phyloP scores from a whole-genome alignment of 2,888 invertebrate species.

The Ashinkailepas kermadecensis region DNA sequence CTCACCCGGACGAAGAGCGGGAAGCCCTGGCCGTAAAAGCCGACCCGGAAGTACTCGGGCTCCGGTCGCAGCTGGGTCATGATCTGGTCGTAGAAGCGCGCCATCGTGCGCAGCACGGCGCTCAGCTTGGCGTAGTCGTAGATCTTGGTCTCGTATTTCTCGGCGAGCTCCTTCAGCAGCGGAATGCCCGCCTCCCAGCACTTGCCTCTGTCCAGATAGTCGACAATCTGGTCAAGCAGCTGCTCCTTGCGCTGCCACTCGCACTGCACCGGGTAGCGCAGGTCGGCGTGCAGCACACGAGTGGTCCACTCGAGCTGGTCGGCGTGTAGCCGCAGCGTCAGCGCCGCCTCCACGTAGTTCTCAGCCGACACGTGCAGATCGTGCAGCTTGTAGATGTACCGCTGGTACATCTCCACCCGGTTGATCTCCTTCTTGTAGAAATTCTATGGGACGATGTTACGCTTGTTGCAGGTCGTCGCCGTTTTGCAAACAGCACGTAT shows the following conservation, averaged over 20 bases:
- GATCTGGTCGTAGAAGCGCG: constrained; percentile 85
- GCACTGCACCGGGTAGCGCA: constrained; percentile 56
- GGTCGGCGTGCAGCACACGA: constrained; percentile 39
- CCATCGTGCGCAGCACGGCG: constrained; percentile 72
- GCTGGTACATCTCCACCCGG: constrained; percentile 88
- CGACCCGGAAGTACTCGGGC: constrained; percentile 91
- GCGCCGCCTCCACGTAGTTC: constrained; percentile 90
- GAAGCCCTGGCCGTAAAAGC: constrained; percentile 87
- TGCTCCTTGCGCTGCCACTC: constrained; percentile 86
- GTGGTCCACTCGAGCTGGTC: constrained; percentile 74
- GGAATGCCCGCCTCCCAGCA: constrained; percentile 95
- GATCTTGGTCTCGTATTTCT: constrained; percentile 73
- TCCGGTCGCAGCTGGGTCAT: constrained; percentile 78
- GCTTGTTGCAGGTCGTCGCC: too few species aligned
- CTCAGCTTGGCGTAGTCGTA: constrained; percentile 84
- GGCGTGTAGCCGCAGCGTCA: constrained; percentile 87
- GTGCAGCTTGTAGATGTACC: constrained; percentile 90
- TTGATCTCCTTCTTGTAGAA: constrained; percentile 95
- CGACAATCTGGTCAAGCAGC: constrained; percentile 61
- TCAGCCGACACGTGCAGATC: constrained; percentile 84
- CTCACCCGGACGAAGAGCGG: constrained; percentile 86
- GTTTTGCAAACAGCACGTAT: too few species aligned
- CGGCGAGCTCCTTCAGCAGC: constrained; percentile 77
- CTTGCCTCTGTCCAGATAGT: constrained; percentile 89
- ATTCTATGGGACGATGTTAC: constrained; percentile 51